Conservation (phyloP, 1,140 invertebrate genomes). For the Papilio aristodemus region DNA sequence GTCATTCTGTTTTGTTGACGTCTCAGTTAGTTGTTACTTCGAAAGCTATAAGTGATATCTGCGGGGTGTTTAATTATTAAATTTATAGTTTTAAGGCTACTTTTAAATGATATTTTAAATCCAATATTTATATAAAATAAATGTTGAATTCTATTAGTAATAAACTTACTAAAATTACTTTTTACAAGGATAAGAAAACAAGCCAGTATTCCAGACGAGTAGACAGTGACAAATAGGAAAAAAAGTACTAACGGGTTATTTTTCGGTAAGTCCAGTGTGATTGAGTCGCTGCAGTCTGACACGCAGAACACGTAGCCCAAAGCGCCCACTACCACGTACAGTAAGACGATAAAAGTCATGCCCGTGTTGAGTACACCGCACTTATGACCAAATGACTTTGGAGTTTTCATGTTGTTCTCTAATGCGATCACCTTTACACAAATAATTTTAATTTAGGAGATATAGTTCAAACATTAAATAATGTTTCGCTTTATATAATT, state of each 20-base stretch:
- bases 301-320: constrained; percentile 92
- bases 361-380: constrained; percentile 89
- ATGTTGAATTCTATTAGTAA: too few species aligned
- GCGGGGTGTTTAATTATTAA: too few species aligned
- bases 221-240: too few species aligned
- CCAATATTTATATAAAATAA: too few species aligned
- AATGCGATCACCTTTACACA: constrained; percentile 87
- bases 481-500: too few species aligned
- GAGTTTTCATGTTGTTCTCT: constrained; percentile 92
- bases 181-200: too few species aligned
- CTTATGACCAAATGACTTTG: constrained; percentile 85
- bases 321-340: constrained; percentile 90
- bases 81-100: too few species aligned
- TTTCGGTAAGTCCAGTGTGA: constrained; percentile 87
- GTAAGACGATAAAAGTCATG: constrained; percentile 86
- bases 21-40: not conserved
- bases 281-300: constrained; percentile 82
- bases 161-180: too few species aligned
- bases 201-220: too few species aligned
- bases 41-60: too few species aligned
- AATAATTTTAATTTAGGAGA: not conserved
- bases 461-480: too few species aligned
- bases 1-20: constrained; percentile 7
- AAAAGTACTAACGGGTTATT: constrained; percentile 67
- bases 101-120: too few species aligned